Base-by-base conservation (phyloP, 2,797 vertebrate genomes). In the Pantherophis vulpinus region DNA sequence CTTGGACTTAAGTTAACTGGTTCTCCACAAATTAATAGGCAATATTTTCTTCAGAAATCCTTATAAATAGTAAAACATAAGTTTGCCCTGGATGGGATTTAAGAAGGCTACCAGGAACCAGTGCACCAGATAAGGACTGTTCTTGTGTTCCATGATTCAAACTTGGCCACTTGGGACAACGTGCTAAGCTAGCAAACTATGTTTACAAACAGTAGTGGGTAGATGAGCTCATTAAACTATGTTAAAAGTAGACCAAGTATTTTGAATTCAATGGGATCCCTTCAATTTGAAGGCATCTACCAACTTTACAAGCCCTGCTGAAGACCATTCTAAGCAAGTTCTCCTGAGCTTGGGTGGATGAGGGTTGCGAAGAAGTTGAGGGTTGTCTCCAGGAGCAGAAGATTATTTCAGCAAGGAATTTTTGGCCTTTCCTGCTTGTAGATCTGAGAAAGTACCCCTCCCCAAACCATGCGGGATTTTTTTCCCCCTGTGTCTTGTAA, bases 401-500 rank as follows among this genome's bases (percentile, higher is more conserved):
- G 42, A 47, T 10, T 47, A 11, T 25, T 83, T 83, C 10, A 95
- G 61, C 47, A 61, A 4, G 32, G 89, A 94, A 55, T 56, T 95
- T 90, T 60, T 55, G 16, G 55, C 92, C 88, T 95, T 86, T 95
- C 88, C 89, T 47, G 3, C 29, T 92, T 23, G 95, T 91, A 60
- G 88, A 88, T 94, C 94, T 94, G 96, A 93, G 83, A 88, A 97
- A 18, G 42, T 14, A 93, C 89, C 95, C 94, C 42, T 2, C 3
- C 29, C 94, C 63, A 88, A 91, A 93, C 96, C 95, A 95, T 95
- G 96, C 94, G 95, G 95, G 95, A 96, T 95, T 89, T 96, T 92
- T 96, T 96, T 94, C 95, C 96, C 95, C 96, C 96, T 97, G 96
- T 87, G 93, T 95, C 96, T 96, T 95, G 95, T 95, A 96, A 97